Evolutionary conservation across 2,797 vertebrate genomes (phyloP).

Genomic region (Melanotaenia pygmaea): DNA sequence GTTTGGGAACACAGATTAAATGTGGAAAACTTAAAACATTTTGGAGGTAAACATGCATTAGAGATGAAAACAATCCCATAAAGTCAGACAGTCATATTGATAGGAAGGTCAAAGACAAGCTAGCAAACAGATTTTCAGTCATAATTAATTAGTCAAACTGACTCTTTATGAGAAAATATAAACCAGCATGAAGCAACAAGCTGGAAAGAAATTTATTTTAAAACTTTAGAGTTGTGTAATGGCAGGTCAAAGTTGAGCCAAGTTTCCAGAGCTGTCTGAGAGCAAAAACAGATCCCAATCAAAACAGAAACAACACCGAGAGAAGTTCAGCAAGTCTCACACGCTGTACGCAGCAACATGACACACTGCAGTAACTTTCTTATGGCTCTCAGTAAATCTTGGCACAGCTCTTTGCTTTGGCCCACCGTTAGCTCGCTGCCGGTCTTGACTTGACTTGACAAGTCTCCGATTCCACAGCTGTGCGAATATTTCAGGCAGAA

Average conservation of each 20-base stretch:
- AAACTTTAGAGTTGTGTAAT: constrained; percentile 38
- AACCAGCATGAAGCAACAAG: background rate
- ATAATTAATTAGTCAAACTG: background rate
- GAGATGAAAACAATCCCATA: background rate
- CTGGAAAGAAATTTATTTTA: background rate
- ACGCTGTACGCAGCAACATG: constrained; percentile 40
- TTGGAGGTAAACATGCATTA: no score
- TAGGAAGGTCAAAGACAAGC: background rate
- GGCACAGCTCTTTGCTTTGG: constrained; percentile 20
- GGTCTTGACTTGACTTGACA: constrained; percentile 5
- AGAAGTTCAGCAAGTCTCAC: constrained; percentile 23
- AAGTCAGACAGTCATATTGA: background rate
- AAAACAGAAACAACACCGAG: constrained; percentile 33
- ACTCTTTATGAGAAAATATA: background rate
- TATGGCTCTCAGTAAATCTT: constrained; percentile 17
- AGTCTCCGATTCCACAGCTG: constrained; percentile 56
- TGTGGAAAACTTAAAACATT: background rate
- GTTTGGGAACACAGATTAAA: background rate
- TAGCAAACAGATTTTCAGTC: background rate
- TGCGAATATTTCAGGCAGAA: constrained; percentile 68
- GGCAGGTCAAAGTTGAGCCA: constrained; percentile 20
- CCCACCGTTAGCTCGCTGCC: constrained; percentile 7
- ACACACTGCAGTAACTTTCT: constrained; percentile 37
- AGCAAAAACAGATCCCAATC: constrained; percentile 44
- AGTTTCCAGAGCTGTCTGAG: constrained; percentile 50